Conservation (phyloP, 92 coral and sea anemone species). For the Blastomussa wellsi region DNA sequence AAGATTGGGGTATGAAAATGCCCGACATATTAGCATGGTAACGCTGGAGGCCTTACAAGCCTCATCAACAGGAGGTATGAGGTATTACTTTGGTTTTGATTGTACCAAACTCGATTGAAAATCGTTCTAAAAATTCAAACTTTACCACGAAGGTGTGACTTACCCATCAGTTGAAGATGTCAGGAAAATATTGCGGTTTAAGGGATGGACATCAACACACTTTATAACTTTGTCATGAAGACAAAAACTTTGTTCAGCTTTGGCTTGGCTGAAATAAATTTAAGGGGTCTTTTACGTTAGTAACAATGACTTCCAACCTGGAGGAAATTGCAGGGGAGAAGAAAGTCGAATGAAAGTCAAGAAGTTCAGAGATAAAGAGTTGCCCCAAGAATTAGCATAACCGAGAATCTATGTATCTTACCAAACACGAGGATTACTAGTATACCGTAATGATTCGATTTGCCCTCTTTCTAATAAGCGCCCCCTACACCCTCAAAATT, state of each 20-base stretch:
- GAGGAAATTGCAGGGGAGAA: neutral
- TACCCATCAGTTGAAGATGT: conserved; percentile 88
- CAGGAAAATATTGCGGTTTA: conserved; percentile 66
- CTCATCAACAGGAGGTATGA: too few relatives aligned
- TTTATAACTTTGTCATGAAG: conserved; percentile 82
- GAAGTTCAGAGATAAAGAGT: neutral
- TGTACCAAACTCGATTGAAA: too few relatives aligned
- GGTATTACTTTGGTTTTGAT: too few relatives aligned
- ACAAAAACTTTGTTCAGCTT: conserved; percentile 45
- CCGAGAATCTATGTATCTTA: too few relatives aligned
- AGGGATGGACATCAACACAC: conserved; percentile 83
- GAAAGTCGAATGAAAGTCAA: too few relatives aligned
- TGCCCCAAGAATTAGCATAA: neutral
- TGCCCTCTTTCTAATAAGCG: too few relatives aligned
- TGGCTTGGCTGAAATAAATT: conserved; percentile 30
- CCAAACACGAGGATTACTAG: too few relatives aligned
- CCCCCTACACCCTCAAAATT: too few relatives aligned
- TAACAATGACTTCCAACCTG: neutral
- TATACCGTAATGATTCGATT: too few relatives aligned
- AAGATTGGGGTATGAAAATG: too few relatives aligned
- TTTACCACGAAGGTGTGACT: neutral
- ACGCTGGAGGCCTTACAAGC: too few relatives aligned
- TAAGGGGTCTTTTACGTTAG: neutral
- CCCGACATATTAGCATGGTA: too few relatives aligned
- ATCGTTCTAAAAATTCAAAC: neutral